These are phyloP conservation scores for Heloderma charlesbogerti DNA, from an alignment of 2,113 vertebrate genomes.

Conservation along the genomic window DNA sequence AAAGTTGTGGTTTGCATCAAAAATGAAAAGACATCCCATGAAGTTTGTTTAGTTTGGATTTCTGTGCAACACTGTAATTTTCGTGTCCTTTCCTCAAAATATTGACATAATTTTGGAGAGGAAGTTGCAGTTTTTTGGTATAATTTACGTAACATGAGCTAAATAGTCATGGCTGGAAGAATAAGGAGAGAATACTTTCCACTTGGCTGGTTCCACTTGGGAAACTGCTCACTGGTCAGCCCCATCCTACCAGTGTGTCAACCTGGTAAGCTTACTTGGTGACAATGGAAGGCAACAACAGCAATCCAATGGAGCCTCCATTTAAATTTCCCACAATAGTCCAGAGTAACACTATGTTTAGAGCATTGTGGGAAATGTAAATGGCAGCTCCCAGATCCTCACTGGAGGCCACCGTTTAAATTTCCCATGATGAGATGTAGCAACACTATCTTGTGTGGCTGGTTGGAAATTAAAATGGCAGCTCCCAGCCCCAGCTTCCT, in stretches of 20 bases:
- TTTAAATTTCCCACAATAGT: background rate
- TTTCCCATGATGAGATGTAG: background rate
- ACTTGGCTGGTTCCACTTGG: too few relatives aligned
- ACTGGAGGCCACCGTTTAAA: background rate
- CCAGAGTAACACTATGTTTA: background rate
- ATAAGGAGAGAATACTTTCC: background rate
- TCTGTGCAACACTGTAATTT: background rate
- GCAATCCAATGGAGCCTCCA: background rate
- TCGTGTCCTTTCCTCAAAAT: constrained; percentile 10
- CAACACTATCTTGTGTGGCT: too few relatives aligned
- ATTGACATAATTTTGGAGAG: background rate
- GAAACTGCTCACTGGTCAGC: too few relatives aligned
- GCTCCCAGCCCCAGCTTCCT: background rate
- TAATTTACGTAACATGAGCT: constrained; percentile 8
- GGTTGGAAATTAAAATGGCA: background rate
- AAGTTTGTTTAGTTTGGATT: constrained; percentile 14
- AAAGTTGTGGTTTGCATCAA: background rate
- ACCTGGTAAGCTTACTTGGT: background rate
- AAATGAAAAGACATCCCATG: background rate
- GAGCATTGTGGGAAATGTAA: background rate
- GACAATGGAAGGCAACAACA: background rate
- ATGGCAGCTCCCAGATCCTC: background rate
- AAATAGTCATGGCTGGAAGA: background rate
- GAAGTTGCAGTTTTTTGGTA: background rate
- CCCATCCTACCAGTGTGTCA: too few relatives aligned